phyloP scores from a whole-genome alignment of 2,113 vertebrate genomes.

The Cisticola juncidis region DNA sequence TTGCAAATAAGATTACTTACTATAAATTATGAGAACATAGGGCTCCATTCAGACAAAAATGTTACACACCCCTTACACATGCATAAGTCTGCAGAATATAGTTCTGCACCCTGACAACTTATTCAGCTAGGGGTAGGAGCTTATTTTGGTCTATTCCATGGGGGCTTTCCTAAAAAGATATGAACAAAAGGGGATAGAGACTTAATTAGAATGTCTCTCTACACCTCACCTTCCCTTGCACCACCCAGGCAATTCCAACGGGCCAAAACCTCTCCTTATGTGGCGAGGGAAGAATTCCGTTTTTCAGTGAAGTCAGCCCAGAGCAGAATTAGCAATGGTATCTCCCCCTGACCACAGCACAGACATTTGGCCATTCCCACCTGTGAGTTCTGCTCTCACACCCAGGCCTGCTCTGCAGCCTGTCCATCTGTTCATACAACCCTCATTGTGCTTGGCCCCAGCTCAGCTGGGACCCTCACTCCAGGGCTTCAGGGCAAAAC shows the following conservation, averaged over 20 bases:
- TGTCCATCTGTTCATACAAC: conserved; percentile 29
- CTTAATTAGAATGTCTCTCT: conserved; percentile 66
- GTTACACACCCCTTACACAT: conserved; percentile 75
- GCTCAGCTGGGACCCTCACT: neutral
- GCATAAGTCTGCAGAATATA: conserved; percentile 72
- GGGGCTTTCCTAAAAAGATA: conserved; percentile 63
- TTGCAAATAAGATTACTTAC: conserved; percentile 85
- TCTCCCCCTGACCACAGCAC: conserved; percentile 57
- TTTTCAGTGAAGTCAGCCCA: conserved; percentile 54
- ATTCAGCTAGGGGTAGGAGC: conserved; percentile 55
- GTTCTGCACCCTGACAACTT: conserved; percentile 70
- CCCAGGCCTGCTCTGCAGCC: neutral
- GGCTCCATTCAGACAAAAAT: conserved; percentile 82
- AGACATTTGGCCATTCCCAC: conserved; percentile 64
- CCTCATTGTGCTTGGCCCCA: neutral
- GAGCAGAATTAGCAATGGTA: conserved; percentile 65
- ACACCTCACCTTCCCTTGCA: conserved; percentile 45
- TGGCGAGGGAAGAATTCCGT: conserved; percentile 49
- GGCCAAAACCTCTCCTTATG: conserved; percentile 59
- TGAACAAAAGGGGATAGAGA: conserved; percentile 65
- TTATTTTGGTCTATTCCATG: conserved; percentile 66
- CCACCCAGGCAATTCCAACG: conserved; percentile 59
- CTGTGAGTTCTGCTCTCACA: conserved; percentile 49
- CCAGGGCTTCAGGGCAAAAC: neutral
- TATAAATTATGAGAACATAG: conserved; percentile 84